phyloP scores from a whole-genome alignment of 1,140 invertebrate species.

The Tetranychus cinnabarinus region DNA sequence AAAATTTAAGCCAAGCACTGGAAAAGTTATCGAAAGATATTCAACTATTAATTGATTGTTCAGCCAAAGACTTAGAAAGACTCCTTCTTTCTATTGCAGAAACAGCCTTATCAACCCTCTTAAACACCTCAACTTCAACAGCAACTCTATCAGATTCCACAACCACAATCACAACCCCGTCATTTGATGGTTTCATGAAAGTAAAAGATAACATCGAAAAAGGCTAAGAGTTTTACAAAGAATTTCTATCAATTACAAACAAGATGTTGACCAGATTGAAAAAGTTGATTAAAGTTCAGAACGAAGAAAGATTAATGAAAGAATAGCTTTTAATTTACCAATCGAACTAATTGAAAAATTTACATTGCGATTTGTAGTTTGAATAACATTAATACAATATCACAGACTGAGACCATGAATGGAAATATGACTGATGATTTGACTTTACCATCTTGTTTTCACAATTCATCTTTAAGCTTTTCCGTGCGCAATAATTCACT shows the following conservation, averaged over 20 bases:
- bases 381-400: no score
- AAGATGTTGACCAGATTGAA: conserved; percentile 39
- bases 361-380: no score
- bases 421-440: no score
- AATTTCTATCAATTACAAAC: conserved; percentile 41
- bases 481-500: no score
- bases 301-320: conserved; percentile 65
- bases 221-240: conserved; percentile 64
- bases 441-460: no score
- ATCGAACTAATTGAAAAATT: no score
- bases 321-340: no score
- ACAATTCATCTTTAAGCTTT: no score
- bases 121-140: conserved; percentile 31
- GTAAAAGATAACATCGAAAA: conserved; percentile 62
- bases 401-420: no score
- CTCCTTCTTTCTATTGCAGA: conserved; percentile 19
- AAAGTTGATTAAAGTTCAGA: conserved; percentile 52
- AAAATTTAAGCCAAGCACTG: conserved; percentile 47
- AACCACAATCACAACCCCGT: no score
- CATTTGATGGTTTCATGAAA: conserved; percentile 75
- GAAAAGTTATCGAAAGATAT: conserved; percentile 66
- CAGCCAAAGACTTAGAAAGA: conserved; percentile 3
- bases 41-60: conserved; percentile 35
- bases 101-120: conserved; percentile 29
- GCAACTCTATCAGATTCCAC: conserved; percentile 48